Conservation (phyloP, 2,888 invertebrate genomes). For the Flexamia atlantica region DNA sequence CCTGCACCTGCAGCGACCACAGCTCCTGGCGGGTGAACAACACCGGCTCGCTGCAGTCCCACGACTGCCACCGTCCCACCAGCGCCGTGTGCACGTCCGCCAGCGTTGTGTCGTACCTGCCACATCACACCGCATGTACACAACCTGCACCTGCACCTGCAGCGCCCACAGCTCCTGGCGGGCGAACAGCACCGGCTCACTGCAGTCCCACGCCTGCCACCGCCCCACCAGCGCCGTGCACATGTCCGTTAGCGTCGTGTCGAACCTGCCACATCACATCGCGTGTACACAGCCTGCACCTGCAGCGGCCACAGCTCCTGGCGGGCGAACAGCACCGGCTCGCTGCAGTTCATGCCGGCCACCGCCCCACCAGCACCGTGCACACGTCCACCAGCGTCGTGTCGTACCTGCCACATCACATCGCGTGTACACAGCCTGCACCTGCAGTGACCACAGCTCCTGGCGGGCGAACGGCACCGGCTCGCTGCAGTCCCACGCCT, state of each 20-base stretch:
- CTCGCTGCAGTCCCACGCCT: conserved; percentile 74
- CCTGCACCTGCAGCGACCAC: conserved; percentile 77
- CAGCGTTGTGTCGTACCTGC: conserved; percentile 83
- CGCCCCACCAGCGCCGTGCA: conserved; percentile 79
- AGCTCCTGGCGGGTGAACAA: conserved; percentile 78
- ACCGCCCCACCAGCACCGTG: conserved; percentile 77
- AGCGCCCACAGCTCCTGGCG: conserved; percentile 78
- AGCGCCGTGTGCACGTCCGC: conserved; percentile 80
- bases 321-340: conserved; percentile 74
- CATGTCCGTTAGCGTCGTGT: conserved; percentile 81
- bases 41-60: conserved; percentile 73
- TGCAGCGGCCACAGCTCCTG: conserved; percentile 79
- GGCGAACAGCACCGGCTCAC: conserved; percentile 75
- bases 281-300: too few relatives aligned
- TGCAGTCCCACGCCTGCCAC: conserved; percentile 77
- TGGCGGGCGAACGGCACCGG: conserved; percentile 75
- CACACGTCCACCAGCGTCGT: conserved; percentile 81
- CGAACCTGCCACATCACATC: conserved; percentile 77
- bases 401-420: conserved; percentile 81
- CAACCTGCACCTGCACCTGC: conserved; percentile 81
- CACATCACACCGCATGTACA: too few relatives aligned
- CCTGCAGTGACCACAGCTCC: conserved; percentile 79
- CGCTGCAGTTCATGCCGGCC: conserved; percentile 76
- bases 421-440: too few relatives aligned
- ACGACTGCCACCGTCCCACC: conserved; percentile 78